These are phyloP conservation scores for Drosophila mayaguana DNA, from an alignment of 2,888 invertebrate genomes.

Conservation along the genomic window DNA sequence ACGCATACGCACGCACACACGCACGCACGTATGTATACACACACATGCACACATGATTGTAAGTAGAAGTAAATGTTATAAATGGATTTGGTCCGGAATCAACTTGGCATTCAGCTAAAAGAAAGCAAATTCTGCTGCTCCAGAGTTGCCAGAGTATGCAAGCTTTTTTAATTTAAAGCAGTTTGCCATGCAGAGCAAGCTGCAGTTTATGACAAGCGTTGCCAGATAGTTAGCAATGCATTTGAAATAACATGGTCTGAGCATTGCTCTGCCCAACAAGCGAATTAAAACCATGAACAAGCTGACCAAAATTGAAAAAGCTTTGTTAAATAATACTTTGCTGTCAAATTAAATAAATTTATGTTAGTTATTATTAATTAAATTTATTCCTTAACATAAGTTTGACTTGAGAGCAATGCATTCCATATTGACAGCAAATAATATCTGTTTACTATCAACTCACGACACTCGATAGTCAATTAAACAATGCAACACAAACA, in stretches of 20 bases:
- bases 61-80: conserved; percentile 25
- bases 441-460: not conserved
- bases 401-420: not conserved
- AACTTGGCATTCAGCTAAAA: conserved; percentile 8
- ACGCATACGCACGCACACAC: conserved; percentile 8
- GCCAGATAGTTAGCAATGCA: not conserved
- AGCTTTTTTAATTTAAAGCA: not conserved
- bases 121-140: not conserved
- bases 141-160: too few relatives aligned
- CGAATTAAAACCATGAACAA: not conserved
- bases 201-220: not conserved
- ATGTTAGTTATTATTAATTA: too few relatives aligned
- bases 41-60: conserved; percentile 7
- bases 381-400: not conserved
- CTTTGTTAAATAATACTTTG: too few relatives aligned
- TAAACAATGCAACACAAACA: not conserved
- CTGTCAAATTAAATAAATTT: too few relatives aligned
- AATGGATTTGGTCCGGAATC: conserved; percentile 11
- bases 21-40: conserved; percentile 9
- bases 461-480: not conserved
- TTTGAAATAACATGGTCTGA: not conserved
- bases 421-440: not conserved
- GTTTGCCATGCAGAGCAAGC: not conserved
- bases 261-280: not conserved
- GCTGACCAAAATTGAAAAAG: too few relatives aligned